Conservation (phyloP, 2,888 invertebrate genomes). For the Drosophila kanekoi region DNA sequence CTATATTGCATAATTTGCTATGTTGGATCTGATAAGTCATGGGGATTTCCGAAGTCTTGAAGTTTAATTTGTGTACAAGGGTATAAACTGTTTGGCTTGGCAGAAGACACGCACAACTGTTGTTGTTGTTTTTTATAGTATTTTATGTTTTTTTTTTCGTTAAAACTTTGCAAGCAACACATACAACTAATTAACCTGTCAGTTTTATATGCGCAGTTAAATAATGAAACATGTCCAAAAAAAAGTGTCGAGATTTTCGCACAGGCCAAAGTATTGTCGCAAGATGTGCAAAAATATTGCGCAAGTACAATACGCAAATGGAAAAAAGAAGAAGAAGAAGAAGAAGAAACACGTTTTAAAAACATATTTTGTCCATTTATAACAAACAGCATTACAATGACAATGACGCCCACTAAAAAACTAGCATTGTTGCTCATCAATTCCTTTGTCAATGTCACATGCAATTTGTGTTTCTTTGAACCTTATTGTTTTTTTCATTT, state of each 20-base stretch:
- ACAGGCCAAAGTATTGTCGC: conserved; percentile 16
- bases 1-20: conserved; percentile 7
- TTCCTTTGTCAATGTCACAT: conserved; percentile 57
- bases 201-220: conserved; percentile 52
- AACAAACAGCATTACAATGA: conserved; percentile 44
- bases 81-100: conserved; percentile 13
- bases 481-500: conserved; percentile 19
- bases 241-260: conserved; percentile 47
- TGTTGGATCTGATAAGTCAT: conserved; percentile 2
- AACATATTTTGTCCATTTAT: conserved; percentile 47
- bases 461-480: conserved; percentile 34
- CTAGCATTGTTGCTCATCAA: conserved; percentile 40
- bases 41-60: conserved; percentile 3
- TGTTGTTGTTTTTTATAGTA: conserved; percentile 2
- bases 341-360: conserved; percentile 29
- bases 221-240: conserved; percentile 49
- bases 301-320: conserved; percentile 35
- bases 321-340: no score
- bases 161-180: conserved; percentile 23
- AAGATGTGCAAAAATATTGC: conserved; percentile 51
- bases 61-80: conserved; percentile 15
- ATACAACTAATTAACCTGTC: conserved; percentile 48
- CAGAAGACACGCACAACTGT: background rate
- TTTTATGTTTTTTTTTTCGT: conserved; percentile 7
- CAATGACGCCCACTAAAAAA: conserved; percentile 38